Percentiles rank a stretch among this genome's conserved stretches.
Conservation (phyloP, 2,797 vertebrate species). For the Craterocephalus amniculus region DNA sequence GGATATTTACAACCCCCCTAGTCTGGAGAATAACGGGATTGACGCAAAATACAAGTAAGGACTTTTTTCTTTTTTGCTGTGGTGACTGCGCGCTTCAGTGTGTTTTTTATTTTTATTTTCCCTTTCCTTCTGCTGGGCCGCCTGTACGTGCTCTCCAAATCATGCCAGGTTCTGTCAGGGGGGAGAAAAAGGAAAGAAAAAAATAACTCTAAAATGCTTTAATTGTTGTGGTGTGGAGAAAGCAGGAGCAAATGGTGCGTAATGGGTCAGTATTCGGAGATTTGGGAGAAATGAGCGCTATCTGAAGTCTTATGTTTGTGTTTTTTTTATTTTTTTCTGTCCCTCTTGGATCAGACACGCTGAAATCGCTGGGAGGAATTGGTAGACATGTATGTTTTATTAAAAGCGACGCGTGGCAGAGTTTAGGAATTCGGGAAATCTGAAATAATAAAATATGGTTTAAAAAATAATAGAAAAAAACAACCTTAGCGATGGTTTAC, state of each 20-base stretch:
- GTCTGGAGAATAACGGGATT: conserved; percentile 70
- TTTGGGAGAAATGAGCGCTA: conserved; percentile 53
- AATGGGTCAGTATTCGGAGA: conserved; percentile 67
- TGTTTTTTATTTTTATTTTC: background rate
- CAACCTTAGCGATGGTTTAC: background rate
- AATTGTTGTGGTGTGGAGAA: conserved; percentile 27
- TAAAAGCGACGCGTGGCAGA: conserved; percentile 32
- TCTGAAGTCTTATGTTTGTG: conserved; percentile 48
- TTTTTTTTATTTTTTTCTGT: conserved; percentile 26
- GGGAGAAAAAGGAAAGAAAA: background rate
- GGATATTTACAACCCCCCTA: conserved; percentile 71
- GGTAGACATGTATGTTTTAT: conserved; percentile 38
- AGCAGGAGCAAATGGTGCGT: conserved; percentile 52
- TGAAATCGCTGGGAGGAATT: conserved; percentile 24
- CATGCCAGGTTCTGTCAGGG: conserved; percentile 26
- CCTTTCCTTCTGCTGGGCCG: conserved; percentile 5
- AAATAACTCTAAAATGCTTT: conserved; percentile 15
- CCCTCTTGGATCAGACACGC: conserved; percentile 47
- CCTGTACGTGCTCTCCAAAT: conserved; percentile 16
- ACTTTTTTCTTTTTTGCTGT: conserved; percentile 63
- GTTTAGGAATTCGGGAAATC: conserved; percentile 24
- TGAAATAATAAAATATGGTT: background rate
- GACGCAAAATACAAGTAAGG: conserved; percentile 77
- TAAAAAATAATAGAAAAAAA: background rate
- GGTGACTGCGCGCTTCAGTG: conserved; percentile 36